Evolutionary conservation across 64 coral and sea anemone genomes (phyloP).

Genomic region (Montipora foliosa): DNA sequence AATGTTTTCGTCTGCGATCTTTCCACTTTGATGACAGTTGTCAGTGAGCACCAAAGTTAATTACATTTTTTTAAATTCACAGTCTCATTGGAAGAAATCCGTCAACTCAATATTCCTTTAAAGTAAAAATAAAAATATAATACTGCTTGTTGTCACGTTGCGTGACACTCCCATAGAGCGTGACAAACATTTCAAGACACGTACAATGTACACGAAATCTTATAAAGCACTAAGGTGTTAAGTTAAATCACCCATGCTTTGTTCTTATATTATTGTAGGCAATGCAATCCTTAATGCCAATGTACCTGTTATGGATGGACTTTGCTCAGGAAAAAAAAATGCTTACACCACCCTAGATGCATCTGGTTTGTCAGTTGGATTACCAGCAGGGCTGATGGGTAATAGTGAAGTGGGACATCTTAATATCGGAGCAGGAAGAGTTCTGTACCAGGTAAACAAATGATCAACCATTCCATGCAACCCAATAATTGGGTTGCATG

Average conservation of each 20-base stretch:
- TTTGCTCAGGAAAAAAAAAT: slow-evolving; percentile 71
- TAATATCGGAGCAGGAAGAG: slow-evolving; percentile 95
- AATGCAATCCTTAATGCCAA: slow-evolving; percentile 93
- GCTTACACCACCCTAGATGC: slow-evolving; percentile 95
- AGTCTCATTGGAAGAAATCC: not conserved
- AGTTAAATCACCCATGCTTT: too few relatives aligned
- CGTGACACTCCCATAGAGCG: not conserved
- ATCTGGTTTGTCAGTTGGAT: slow-evolving; percentile 91
- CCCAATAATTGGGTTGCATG: too few relatives aligned
- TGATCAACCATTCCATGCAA: not conserved
- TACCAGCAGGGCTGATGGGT: slow-evolving; percentile 95
- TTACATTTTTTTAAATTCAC: not conserved
- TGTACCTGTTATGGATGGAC: slow-evolving; percentile 94
- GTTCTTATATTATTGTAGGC: slow-evolving; percentile 43
- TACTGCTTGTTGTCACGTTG: not conserved
- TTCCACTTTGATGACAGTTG: not conserved
- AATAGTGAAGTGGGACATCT: slow-evolving; percentile 98
- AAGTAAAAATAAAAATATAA: too few relatives aligned
- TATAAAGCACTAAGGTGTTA: too few relatives aligned
- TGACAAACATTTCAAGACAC: not conserved
- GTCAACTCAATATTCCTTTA: not conserved
- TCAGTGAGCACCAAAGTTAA: not conserved
- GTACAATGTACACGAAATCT: too few relatives aligned
- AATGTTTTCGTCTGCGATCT: not conserved
- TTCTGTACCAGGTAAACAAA: slow-evolving; percentile 86